Evolutionary conservation across 1,140 invertebrate genomes (phyloP), one percentile per base, ranked within the genome.

Genomic region (Drosophila fuyamai): DNA sequence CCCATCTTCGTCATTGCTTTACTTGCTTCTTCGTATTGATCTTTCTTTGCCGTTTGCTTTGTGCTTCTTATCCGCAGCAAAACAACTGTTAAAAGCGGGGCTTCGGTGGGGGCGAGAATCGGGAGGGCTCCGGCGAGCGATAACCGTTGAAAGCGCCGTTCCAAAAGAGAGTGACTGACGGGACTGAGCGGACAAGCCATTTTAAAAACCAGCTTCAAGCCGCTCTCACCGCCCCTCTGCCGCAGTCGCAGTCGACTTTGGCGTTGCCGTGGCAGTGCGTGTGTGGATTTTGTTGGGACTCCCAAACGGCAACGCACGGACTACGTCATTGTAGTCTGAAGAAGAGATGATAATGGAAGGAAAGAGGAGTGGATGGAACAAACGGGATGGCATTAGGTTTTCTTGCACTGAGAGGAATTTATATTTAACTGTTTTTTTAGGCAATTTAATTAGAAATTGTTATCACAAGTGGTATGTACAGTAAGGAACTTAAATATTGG

Each of bases 131-230:
- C 48, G 53, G 27, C 41, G 35, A 23, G 48, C 55, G 68, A 72
- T 76, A 81, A 88, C 77, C 85, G 84, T 84, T 89, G 71, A 41
- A 60, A 66, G 48, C 63, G 65, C 73, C 46, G 61, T 65, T 83
- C 77, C 73, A 81, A 81, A 57, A 84, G 80, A 88, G 77, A 89
- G 70, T 89, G 85, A 84, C 74, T 83, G 61, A 74, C 72, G 79
- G 46, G 35, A 44, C 47, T 56, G 50, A 59, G 56, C 48, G 43
- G 14, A n/a, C 73, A 51, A 51, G 68, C 65, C 65, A 80, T 88
- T 83, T 89, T 81, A 79, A 90, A 84, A 89, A 84, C 84, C 84
- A 89, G 83, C 81, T 86, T 74, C 40, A 56, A 72, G 65, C 66
- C 72, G 54, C 40, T 63, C 48, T 63, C 38, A 14, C 41, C 13